Percentiles rank a stretch among this genome's conserved stretches.
Evolutionary conservation across 2,113 vertebrate species (phyloP).

Genomic region (Mohoua ochrocephala): DNA sequence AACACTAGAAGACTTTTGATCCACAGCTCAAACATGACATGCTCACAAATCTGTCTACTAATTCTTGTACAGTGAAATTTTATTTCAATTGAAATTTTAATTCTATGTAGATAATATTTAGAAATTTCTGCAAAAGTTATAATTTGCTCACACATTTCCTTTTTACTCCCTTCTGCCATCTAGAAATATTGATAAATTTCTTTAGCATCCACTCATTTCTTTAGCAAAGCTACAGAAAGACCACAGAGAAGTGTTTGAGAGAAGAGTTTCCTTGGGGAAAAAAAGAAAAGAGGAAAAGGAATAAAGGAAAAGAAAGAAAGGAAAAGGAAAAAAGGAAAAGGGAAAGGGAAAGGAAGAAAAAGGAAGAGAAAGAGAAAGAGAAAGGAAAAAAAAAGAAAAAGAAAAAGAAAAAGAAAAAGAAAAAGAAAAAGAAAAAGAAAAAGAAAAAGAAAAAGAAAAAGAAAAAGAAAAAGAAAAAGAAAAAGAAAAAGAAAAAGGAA

Average conservation of each 20-base stretch:
- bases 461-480: background rate
- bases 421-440: no score
- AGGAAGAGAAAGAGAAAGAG: background rate
- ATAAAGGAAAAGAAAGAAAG: no score
- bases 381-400: no score
- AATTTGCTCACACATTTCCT: background rate
- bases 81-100: background rate
- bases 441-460: background rate
- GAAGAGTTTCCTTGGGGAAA: background rate
- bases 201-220: background rate
- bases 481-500: background rate
- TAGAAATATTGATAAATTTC: background rate
- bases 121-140: background rate
- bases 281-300: no score
- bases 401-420: background rate
- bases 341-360: rapidly evolving
- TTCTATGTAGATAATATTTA: background rate
- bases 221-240: background rate
- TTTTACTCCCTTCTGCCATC: background rate
- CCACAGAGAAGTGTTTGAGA: background rate
- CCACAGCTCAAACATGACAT: background rate
- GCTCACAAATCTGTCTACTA: background rate
- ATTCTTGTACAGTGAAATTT: background rate
- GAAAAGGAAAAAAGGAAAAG: no score
- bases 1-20: background rate